These are phyloP conservation scores for Agrochola lychnidis DNA, from an alignment of 2,888 invertebrate genomes.

Conservation along the genomic window DNA sequence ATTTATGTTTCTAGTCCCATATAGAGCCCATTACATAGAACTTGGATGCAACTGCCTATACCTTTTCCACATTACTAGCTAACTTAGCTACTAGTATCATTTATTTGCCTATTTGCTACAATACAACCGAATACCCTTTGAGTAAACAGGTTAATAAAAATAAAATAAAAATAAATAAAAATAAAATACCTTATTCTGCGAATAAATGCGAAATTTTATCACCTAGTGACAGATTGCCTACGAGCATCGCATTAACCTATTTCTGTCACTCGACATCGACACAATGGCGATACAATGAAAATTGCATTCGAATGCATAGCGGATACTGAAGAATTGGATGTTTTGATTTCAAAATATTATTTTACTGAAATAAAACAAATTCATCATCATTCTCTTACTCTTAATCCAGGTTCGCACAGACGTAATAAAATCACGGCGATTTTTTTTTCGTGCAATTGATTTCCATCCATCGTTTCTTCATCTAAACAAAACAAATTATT, in stretches of 20 bases:
- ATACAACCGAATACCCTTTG: neutral
- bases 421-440: too few relatives aligned
- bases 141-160: too few relatives aligned
- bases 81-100: too few relatives aligned
- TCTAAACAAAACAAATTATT: neutral
- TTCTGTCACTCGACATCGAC: constrained; percentile 18
- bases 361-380: neutral
- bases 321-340: neutral
- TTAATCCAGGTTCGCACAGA: too few relatives aligned
- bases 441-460: too few relatives aligned
- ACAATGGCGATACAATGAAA: constrained; percentile 26
- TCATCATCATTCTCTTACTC: neutral
- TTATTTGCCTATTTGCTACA: too few relatives aligned
- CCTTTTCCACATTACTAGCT: too few relatives aligned
- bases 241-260: constrained; percentile 45
- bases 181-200: too few relatives aligned
- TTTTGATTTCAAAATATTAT: constrained; percentile 7
- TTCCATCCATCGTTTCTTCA: neutral
- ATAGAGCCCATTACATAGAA: too few relatives aligned
- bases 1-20: too few relatives aligned
- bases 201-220: constrained; percentile 1
- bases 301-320: constrained; percentile 30
- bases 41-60: too few relatives aligned
- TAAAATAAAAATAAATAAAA: too few relatives aligned
- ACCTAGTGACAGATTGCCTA: constrained; percentile 25